Evolutionary conservation across 2,888 invertebrate species (phyloP), one percentile per base, ranked within the genome.

Genomic region (Argyresthia albistria): DNA sequence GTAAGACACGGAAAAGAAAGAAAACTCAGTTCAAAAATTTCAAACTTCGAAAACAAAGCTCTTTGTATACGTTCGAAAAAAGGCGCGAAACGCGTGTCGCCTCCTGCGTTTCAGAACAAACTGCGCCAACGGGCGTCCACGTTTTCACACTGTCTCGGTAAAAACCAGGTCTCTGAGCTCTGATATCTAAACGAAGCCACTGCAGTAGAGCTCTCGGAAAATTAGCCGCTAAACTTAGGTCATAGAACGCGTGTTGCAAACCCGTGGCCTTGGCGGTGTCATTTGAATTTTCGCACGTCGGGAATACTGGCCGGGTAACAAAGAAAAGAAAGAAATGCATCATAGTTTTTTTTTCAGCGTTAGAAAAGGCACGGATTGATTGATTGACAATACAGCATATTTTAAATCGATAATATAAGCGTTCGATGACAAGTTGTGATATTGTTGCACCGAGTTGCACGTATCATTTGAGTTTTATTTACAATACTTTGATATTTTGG

Each of bases 61-160:
- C 64, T 70, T 69, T 70, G 67, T 70, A 67, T 63, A 63, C 60
- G 58, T 60, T 60, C 53, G 46, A 53, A 51, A 55, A 60, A 54
- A 60, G 8, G 56, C 52, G 58, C 60, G 62, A 11, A 55, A 59
- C 59, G 59, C 55, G 56, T 59, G 56, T 39, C 56, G 59, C 54
- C 60, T 53, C 47, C 54, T 59, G 56, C 58, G 58, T 55, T 50
- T 54, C 58, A 59, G 55, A 54, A 58, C 49, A 59, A 57, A 67
- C 66, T 69, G 67, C 64, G 65, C 25, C 25, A 56, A 56, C 54
- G 54, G 54, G 14, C 48, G 12, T 14, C 37, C 37, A 37, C 37
- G 39, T 39, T 39, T 39, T 9, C 39, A 39, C 10, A 39, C 39
- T 39, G 10, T 11, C 9, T 39, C 10, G 10, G 39, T 4, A 39